Evolutionary conservation across 37 sponge, comb jelly and placozoan species (phyloP), one percentile per base, ranked within the genome.

Genomic region (Petrosia ficiformis): DNA sequence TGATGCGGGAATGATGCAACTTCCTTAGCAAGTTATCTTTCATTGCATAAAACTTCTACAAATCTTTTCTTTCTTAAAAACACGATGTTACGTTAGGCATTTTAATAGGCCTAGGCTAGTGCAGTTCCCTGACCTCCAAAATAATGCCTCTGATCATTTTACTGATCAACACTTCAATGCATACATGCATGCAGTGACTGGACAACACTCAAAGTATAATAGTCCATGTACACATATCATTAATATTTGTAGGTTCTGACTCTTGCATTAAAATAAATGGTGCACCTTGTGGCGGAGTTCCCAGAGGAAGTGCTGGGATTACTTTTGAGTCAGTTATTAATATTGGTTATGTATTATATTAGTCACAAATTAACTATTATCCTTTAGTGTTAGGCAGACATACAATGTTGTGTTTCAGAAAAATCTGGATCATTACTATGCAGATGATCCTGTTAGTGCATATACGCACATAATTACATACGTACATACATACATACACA

Each of bases 401-500:
- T 60, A 44, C 57, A 35, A 48, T 25, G 54, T 93, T 25, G 43
- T 81, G 60, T 89, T 93, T 76, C 94, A 93, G 80, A 93, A 93
- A 79, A 93, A 93, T 41, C 74, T 93, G 29, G 69, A 93, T 80
- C 94, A 93, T 84, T 90, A 72, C 38, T 56, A 84, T 68, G 6
- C 59, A 30, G 22, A 52, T 10, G 70, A 0, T 3, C 89, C 89
- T 8, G 86, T 86, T 66, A 74, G 74, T 48, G 34, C 29, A 30
- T 33, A 19, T 48, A 19, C 54, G 8, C 14, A 8, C 8, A 48
- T 8, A 8, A 48, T 48, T 8, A 48, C 54, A 48, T 48, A 19
- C 54, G 54, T 48, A 19, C 14, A 48, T 48, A n/a, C n/a, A n/a
- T n/a, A n/a, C n/a, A n/a, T n/a, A n/a, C n/a, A n/a, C n/a, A n/a